Percentiles rank a stretch among this genome's conserved stretches.
phyloP scores from a whole-genome alignment of 2,797 vertebrate species.

The Thalassophryne amazonica region DNA sequence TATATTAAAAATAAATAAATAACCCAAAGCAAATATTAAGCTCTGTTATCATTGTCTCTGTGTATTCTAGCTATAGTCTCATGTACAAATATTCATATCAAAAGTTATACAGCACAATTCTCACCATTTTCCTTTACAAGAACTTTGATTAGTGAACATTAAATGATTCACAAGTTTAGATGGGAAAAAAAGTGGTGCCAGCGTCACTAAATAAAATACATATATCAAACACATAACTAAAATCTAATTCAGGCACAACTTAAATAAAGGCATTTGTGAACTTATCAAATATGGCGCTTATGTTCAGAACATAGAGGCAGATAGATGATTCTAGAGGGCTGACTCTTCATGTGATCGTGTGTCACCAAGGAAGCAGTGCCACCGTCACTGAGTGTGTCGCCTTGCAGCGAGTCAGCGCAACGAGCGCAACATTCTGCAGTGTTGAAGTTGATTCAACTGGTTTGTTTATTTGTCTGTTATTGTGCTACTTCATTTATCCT shows the following conservation, averaged over 20 bases:
- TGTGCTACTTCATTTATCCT: too few species aligned
- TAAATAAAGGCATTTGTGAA: slow-evolving; percentile 84
- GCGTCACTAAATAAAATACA: slow-evolving; percentile 66
- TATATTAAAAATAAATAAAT: slow-evolving; percentile 60
- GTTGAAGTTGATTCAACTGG: too few species aligned
- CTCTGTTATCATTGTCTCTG: slow-evolving; percentile 74
- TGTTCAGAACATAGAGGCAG: too few species aligned
- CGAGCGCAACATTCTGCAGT: too few species aligned
- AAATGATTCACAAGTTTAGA: slow-evolving; percentile 78
- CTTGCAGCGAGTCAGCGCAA: too few species aligned
- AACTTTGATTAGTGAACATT: slow-evolving; percentile 79
- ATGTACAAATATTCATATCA: slow-evolving; percentile 86
- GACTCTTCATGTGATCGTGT: too few species aligned
- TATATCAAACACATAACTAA: slow-evolving; percentile 63
- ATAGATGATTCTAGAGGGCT: too few species aligned
- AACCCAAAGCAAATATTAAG: slow-evolving; percentile 56
- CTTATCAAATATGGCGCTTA: slow-evolving; percentile 73
- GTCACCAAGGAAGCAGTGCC: too few species aligned
- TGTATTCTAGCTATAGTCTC: slow-evolving; percentile 78
- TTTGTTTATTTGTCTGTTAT: too few species aligned
- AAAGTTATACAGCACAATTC: slow-evolving; percentile 85
- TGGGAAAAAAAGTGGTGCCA: slow-evolving; percentile 65
- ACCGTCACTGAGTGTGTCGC: too few species aligned
- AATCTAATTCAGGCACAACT: slow-evolving; percentile 80
- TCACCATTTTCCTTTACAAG: slow-evolving; percentile 84